Evolutionary conservation across 2,888 invertebrate genomes (phyloP).

Genomic region (Andrena bicolor): DNA sequence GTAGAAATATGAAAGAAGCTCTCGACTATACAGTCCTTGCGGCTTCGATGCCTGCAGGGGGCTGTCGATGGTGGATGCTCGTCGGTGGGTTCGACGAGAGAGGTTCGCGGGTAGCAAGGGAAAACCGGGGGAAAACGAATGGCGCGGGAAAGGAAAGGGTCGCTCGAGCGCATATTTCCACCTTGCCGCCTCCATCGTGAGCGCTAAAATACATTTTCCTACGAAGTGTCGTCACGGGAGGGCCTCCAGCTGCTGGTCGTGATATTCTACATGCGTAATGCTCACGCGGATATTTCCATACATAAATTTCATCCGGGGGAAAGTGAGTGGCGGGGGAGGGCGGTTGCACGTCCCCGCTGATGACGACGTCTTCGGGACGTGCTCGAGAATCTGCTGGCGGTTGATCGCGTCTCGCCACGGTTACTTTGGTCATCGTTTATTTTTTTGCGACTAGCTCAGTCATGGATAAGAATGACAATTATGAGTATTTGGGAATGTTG

Average conservation of each 20-base stretch:
- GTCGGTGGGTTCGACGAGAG: slow-evolving; percentile 33
- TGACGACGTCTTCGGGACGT: slow-evolving; percentile 51
- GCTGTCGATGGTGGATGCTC: slow-evolving; percentile 57
- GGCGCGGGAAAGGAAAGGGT: slow-evolving; percentile 63
- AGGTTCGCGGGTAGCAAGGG: slow-evolving; percentile 26
- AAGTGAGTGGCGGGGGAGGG: slow-evolving; percentile 48
- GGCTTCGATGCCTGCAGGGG: slow-evolving; percentile 31
- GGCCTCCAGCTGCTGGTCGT: slow-evolving; percentile 79
- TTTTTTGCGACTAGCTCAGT: background rate
- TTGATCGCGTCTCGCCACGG: slow-evolving; percentile 37
- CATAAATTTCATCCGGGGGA: slow-evolving; percentile 79
- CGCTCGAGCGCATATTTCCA: slow-evolving; percentile 78
- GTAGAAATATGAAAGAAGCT: slow-evolving; percentile 55
- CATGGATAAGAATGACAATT: no score
- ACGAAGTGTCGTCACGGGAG: slow-evolving; percentile 77
- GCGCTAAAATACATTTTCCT: slow-evolving; percentile 79
- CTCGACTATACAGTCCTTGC: slow-evolving; percentile 19
- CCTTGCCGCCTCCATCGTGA: slow-evolving; percentile 71
- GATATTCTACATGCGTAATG: slow-evolving; percentile 82
- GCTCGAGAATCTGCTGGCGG: slow-evolving; percentile 26
- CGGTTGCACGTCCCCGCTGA: slow-evolving; percentile 59
- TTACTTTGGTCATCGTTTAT: slow-evolving; percentile 7
- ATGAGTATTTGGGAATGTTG: no score
- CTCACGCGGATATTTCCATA: slow-evolving; percentile 81
- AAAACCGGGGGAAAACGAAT: slow-evolving; percentile 46